These are phyloP conservation scores for Rhynchopsitta pachyrhyncha DNA, from an alignment of 2,113 vertebrate species.

Conservation along the genomic window DNA sequence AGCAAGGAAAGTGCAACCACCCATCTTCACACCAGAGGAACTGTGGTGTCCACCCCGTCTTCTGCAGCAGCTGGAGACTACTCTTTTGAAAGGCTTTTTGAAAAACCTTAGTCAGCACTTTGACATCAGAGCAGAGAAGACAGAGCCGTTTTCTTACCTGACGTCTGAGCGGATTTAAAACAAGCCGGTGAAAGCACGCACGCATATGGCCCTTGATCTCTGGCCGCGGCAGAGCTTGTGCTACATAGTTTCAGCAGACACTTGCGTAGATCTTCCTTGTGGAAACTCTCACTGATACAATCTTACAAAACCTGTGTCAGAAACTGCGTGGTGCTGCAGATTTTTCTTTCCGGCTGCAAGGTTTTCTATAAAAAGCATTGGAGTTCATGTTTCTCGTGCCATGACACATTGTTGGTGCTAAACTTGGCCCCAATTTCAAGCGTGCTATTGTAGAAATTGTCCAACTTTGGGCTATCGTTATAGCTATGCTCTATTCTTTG, in stretches of 20 bases:
- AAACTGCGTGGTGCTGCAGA: neutral
- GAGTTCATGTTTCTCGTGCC: rapidly evolving
- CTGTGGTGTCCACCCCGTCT: neutral
- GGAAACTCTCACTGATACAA: neutral
- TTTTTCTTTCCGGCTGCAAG: neutral
- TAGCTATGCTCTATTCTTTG: neutral
- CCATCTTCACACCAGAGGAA: neutral
- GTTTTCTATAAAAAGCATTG: neutral
- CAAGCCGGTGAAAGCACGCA: rapidly evolving
- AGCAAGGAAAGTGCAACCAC: neutral
- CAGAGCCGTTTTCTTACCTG: neutral
- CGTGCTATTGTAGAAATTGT: neutral
- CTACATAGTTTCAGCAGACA: neutral
- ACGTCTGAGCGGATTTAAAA: neutral
- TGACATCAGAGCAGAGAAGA: neutral
- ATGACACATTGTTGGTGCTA: neutral
- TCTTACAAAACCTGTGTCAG: neutral
- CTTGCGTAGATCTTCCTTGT: neutral
- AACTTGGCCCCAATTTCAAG: neutral
- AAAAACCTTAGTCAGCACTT: neutral
- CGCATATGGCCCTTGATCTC: rapidly evolving
- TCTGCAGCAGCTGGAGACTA: neutral
- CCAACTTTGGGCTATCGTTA: neutral
- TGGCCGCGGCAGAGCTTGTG: neutral
- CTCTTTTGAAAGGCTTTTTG: neutral